These are phyloP conservation scores for Graptemys geographica DNA, from an alignment of 2,797 vertebrate species.

Conservation along the genomic window DNA sequence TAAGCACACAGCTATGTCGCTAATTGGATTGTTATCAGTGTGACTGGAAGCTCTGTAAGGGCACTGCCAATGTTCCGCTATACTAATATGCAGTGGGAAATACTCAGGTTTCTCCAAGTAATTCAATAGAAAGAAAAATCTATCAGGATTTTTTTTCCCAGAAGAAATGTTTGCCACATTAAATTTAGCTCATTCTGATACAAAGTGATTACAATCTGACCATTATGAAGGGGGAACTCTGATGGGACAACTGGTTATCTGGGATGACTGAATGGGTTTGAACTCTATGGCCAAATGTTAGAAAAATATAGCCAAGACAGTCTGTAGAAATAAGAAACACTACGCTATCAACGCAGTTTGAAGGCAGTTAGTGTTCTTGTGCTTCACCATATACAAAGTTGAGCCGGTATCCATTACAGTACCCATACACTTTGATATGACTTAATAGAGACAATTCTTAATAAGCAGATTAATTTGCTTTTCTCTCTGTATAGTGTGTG, in stretches of 20 bases:
- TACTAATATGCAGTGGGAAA: rapidly evolving
- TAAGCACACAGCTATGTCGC: not conserved
- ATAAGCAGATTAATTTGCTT: not conserved
- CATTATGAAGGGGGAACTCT: not conserved
- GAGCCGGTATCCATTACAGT: conserved; percentile 6
- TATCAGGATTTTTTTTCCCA: not conserved
- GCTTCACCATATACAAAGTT: conserved; percentile 13
- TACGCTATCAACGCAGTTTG: not conserved
- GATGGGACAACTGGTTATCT: not conserved
- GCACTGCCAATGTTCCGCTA: not conserved
- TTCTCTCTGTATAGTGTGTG: not conserved
- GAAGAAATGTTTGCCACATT: not conserved
- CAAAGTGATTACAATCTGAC: not conserved
- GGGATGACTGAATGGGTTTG: not conserved
- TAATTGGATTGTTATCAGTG: conserved; percentile 16
- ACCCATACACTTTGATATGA: not conserved
- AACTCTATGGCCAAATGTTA: not conserved
- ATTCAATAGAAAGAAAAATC: not conserved
- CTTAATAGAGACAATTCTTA: not conserved
- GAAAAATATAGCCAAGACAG: not conserved
- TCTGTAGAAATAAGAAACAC: not conserved
- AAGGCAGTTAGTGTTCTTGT: not conserved
- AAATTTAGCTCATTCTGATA: not conserved
- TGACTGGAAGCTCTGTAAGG: not conserved
- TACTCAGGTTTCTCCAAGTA: not conserved